Evolutionary conservation across 1,140 invertebrate genomes (phyloP), one percentile per base, ranked within the genome.

Genomic region (Eurosta solidaginis): DNA sequence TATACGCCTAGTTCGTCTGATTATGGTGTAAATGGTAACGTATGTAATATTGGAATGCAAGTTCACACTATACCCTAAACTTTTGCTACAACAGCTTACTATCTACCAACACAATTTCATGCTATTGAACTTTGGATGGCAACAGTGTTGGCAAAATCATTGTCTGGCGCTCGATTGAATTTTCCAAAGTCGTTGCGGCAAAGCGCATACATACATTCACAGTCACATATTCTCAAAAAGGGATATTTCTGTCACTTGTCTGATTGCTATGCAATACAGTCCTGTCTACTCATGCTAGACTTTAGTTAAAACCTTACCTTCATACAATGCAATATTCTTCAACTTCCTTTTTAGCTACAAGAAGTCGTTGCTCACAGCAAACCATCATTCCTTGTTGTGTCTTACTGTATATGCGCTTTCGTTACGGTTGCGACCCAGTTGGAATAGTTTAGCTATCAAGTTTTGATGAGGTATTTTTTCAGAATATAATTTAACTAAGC

Each of bases 221-320:
- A 27, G 10, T 20, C 14, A 27, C 54, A 22, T 6, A 36, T 59
- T 59, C 54, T 20, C n/a, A 36, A 68, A 27, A 40, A 68, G 29
- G 59, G 17, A 68, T n/a, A 33, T 59, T 36, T 29, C 59, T 68
- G 36, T 20, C 59, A 68, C 59, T 68, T 68, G 59, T n/a, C n/a
- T 68, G 59, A 68, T 68, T 68, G 59, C 36, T 25, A 29, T 54
- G 50, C 50, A 68, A 17, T 29, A 33, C 29, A 63, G 14, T 68
- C 10, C 17, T 33, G 59, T 20, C 17, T 33, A 68, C 59, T 68
- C 33, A 10, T 10, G 9, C 54, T 22, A 5, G 20, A 40, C 33
- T 29, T 20, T 10, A 17, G 33, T n/a, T 33, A 20, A 68, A 40
- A 17, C 45, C 45, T 47, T 47, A 42, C 54, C 27, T 59, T n/a